Conservation (phyloP, 2,888 invertebrate genomes). For the Himalopsyche anomala region DNA sequence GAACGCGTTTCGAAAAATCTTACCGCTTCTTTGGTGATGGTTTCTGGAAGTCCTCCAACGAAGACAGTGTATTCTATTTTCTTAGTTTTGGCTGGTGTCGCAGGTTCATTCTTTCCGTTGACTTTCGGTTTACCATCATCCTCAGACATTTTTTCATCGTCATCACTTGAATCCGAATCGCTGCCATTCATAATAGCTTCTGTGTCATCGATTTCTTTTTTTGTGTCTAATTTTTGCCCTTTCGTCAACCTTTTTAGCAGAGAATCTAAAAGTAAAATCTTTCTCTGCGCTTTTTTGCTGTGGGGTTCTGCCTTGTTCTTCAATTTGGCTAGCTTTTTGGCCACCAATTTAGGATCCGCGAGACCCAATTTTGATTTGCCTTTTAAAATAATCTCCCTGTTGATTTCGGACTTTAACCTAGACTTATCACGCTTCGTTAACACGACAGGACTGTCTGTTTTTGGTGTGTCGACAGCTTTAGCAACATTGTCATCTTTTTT, state of each 20-base stretch:
- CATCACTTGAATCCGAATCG: constrained; percentile 35
- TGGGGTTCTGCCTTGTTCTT: constrained; percentile 57
- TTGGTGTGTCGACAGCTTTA: constrained; percentile 34
- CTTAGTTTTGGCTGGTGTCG: constrained; percentile 17
- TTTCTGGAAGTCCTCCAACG: constrained; percentile 57
- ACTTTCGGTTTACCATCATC: constrained; percentile 13
- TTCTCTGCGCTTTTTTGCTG: constrained; percentile 61
- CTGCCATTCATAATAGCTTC: background rate
- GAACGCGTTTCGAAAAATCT: background rate
- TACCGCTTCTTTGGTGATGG: constrained; percentile 61
- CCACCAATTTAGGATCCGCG: constrained; percentile 56
- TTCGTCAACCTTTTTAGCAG: constrained; percentile 29
- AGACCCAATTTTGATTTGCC: constrained; percentile 58
- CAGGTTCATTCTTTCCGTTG: constrained; percentile 40
- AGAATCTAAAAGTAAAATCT: constrained; percentile 54
- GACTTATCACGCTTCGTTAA: constrained; percentile 50
- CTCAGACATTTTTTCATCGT: constrained; percentile 12
- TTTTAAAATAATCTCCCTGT: constrained; percentile 61
- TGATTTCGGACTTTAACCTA: constrained; percentile 58
- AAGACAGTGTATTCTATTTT: constrained; percentile 57
- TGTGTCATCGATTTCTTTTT: background rate
- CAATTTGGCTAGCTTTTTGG: constrained; percentile 59
- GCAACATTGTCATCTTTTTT: background rate
- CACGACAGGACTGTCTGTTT: constrained; percentile 37
- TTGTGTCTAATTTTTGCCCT: constrained; percentile 48